phyloP scores from a whole-genome alignment of 2,113 vertebrate species.

The Tor tambroides region DNA sequence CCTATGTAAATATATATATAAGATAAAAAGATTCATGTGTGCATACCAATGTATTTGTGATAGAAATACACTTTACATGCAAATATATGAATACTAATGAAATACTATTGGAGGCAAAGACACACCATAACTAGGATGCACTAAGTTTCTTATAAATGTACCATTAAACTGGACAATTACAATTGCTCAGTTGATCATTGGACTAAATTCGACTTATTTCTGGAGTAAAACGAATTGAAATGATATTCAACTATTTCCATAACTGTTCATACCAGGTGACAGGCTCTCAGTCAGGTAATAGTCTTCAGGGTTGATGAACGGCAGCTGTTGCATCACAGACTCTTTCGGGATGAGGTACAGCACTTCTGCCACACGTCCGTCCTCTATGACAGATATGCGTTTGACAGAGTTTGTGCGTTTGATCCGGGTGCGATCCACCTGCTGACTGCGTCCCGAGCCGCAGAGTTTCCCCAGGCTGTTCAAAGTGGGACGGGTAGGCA shows the following conservation, averaged over 20 bases:
- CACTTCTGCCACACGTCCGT: conserved; percentile 79
- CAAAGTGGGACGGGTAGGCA: conserved; percentile 81
- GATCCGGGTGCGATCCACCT: conserved; percentile 71
- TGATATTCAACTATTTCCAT: conserved; percentile 49
- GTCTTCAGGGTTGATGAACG: conserved; percentile 82
- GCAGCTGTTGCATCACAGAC: conserved; percentile 80
- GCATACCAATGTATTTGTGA: too few relatives aligned
- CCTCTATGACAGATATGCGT: conserved; percentile 82
- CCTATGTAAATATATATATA: too few relatives aligned
- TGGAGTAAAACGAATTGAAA: background rate
- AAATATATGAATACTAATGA: background rate
- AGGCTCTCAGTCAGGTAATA: conserved; percentile 80
- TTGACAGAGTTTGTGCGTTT: conserved; percentile 74
- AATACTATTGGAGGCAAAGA: background rate
- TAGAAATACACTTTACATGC: background rate
- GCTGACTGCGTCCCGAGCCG: conserved; percentile 77
- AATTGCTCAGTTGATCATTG: background rate
- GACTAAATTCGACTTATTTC: background rate
- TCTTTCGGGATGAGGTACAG: conserved; percentile 81
- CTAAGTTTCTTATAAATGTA: background rate
- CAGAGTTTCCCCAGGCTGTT: conserved; percentile 87
- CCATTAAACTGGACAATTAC: background rate
- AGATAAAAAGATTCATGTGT: too few relatives aligned
- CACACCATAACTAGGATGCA: background rate
- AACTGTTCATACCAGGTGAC: conserved; percentile 70